Evolutionary conservation across 2,797 vertebrate species (phyloP).

Genomic region (Darevskia nairensis): DNA sequence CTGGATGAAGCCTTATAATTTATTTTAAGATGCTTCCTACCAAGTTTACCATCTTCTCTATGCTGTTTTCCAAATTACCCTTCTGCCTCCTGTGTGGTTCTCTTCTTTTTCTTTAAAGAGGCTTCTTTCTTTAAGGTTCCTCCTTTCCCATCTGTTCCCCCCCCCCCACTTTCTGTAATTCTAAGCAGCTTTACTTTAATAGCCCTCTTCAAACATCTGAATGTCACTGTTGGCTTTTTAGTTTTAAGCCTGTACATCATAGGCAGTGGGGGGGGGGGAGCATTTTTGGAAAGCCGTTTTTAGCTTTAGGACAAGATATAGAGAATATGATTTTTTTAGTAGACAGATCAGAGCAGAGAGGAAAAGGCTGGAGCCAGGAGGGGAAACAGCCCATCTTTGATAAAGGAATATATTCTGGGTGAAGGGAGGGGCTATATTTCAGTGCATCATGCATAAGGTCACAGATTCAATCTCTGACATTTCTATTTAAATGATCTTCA

Average conservation of each 20-base stretch:
- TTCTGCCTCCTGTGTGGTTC: not conserved
- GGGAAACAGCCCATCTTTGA: not conserved
- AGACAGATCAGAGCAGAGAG: not conserved
- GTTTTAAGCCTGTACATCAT: constrained; percentile 6
- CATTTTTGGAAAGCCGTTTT: constrained; percentile 21
- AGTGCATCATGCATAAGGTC: not conserved
- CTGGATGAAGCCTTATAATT: not conserved
- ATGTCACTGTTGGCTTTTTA: constrained; percentile 26
- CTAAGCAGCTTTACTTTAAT: constrained; percentile 34
- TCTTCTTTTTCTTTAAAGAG: not conserved
- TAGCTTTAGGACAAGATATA: constrained; percentile 37
- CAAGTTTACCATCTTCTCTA: not conserved
- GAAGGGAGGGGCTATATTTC: not conserved
- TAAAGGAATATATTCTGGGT: not conserved
- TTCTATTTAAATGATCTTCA: not conserved
- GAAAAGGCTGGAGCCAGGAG: not conserved
- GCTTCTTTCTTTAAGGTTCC: not conserved
- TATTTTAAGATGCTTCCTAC: not conserved
- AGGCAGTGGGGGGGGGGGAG: not conserved
- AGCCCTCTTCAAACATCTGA: constrained; percentile 19
- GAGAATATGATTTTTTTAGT: constrained; percentile 1
- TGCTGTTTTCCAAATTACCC: not conserved
- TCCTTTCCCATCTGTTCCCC: not conserved
- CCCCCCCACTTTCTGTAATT: not conserved
- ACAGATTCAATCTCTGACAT: not conserved